Base-by-base conservation (phyloP, 2,797 vertebrate species). In the Dendrocincla tyrannina region DNA sequence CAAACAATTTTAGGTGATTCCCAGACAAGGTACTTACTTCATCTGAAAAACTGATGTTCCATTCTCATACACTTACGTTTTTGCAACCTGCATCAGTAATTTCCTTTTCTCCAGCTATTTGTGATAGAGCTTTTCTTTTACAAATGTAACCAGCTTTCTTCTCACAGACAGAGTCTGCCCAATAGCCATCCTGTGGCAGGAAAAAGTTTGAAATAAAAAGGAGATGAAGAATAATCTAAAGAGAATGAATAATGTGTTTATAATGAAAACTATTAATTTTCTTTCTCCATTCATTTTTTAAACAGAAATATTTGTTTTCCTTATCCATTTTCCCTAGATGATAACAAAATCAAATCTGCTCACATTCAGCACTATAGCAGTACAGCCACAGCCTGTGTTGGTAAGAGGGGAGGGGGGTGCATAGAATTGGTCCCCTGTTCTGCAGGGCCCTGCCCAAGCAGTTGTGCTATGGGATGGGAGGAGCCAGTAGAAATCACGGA, bases 151-250 rank as follows among this genome's bases (percentile, higher is more conserved):
- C 98, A 70, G 97, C 97, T 15, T 97, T 89, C 68, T 94, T 98
- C 88, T 99, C 98, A 94, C 99, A 99, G 69, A 96, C 64, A 41
- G 98, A 82, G 84, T 99, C 99, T 32, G 98, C 98, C 99, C 99
- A 99, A 84, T 95, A 98, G 8, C 98, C 99, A 50, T 98, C 97
- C 99, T 99, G 90, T 52, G 53, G 4, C 17, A 81, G 14, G 30
- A 75, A 22, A 58, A 78, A 35, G 12, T 85, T 64, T 72, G 17
- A 77, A 88, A 80, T 24, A 60, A 42, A 28, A 79, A 76, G 8
- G 8, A 91, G 11, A 53, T 60, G 13, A 52, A 14, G 6, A 75
- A 44, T 13, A 72, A 50, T 44, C 6, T 42, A 63, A 73, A 92
- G 12, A 72, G 78, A 22, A 46, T n/a, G 0, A 69, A 33, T 33